Conservation (phyloP, 2,113 vertebrate genomes). For the Archocentrus centrarchus region DNA sequence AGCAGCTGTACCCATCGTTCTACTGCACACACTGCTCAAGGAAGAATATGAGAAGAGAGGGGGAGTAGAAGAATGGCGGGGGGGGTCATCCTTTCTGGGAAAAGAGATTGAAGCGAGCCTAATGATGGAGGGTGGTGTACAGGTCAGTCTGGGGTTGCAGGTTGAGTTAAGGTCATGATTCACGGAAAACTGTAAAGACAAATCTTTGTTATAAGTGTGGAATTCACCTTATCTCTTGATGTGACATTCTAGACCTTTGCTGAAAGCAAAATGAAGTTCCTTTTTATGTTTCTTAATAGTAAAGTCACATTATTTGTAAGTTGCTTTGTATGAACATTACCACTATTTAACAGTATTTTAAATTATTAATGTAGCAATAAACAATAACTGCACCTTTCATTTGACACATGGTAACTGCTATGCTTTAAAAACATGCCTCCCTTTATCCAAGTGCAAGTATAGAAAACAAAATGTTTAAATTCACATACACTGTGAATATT, state of each 20-base stretch:
- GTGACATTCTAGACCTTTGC: not conserved
- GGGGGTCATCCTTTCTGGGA: not conserved
- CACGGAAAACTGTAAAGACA: not conserved
- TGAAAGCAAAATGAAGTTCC: not conserved
- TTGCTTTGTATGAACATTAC: not conserved
- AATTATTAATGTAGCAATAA: not conserved
- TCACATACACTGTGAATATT: not conserved
- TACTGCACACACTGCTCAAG: slow-evolving; percentile 38
- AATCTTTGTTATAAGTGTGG: not conserved
- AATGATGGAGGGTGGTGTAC: slow-evolving; percentile 4
- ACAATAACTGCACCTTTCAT: not conserved
- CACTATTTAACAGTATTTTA: not conserved
- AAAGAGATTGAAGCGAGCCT: slow-evolving; percentile 13
- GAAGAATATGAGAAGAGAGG: slow-evolving; percentile 19
- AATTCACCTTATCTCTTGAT: not conserved
- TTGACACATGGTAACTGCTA: not conserved
- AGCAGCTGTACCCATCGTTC: slow-evolving; percentile 58
- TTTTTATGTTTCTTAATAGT: not conserved
- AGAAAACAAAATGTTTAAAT: not conserved
- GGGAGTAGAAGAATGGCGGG: not conserved
- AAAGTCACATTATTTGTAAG: not conserved
- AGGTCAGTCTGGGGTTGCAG: slow-evolving; percentile 26
- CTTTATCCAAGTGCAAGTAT: not conserved
- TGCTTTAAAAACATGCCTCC: not conserved
- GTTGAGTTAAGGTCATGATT: slow-evolving; percentile 30